phyloP scores from a whole-genome alignment of 2,113 vertebrate genomes.

The Bothrops jararaca region DNA sequence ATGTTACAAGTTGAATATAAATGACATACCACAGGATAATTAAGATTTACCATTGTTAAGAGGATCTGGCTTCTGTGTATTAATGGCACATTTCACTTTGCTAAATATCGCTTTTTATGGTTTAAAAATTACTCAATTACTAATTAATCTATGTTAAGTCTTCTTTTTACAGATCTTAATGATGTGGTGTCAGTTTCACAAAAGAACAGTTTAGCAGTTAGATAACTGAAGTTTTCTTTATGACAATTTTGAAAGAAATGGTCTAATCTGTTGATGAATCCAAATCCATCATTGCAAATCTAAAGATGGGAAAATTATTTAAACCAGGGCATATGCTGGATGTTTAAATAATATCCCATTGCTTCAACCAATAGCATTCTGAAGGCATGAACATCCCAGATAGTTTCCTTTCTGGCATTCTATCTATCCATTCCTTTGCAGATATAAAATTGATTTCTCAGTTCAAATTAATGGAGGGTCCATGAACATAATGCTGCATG shows the following conservation, averaged over 20 bases:
- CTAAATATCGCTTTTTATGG: neutral
- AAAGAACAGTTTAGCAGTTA: neutral
- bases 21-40: slow-evolving; percentile 15
- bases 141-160: slow-evolving; percentile 11
- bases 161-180: neutral
- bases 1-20: slow-evolving; percentile 18
- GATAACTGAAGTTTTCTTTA: neutral
- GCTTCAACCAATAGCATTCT: neutral
- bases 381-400: neutral
- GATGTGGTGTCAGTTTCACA: slow-evolving; percentile 24
- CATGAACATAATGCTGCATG: neutral
- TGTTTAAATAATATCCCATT: neutral
- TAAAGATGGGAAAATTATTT: neutral
- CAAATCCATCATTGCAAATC: neutral
- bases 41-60: slow-evolving; percentile 20
- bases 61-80: neutral
- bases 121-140: slow-evolving; percentile 13
- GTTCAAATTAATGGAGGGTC: neutral
- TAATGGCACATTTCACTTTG: slow-evolving; percentile 11
- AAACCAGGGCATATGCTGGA: neutral
- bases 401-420: neutral
- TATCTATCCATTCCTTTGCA: neutral
- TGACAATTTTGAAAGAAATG: neutral
- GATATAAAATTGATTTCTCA: neutral
- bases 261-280: neutral